These are phyloP conservation scores for Actinia tenebrosa DNA, from an alignment of 64 coral and sea anemone species.

Conservation along the genomic window DNA sequence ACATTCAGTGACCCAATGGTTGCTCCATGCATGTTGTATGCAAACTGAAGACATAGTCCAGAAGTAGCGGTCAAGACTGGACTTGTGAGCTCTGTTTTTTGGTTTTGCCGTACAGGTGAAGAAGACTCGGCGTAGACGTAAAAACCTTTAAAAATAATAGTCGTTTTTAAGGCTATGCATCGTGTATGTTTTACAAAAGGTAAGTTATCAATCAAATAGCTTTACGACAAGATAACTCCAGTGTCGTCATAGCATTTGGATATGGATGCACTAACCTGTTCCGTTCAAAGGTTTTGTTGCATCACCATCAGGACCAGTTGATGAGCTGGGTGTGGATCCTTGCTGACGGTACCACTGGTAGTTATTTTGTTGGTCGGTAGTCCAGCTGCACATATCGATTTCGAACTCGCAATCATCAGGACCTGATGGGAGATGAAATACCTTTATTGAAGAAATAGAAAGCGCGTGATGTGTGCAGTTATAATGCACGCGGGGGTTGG, in stretches of 20 bases:
- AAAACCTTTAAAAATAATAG: background rate
- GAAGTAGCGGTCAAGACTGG: conserved; percentile 17
- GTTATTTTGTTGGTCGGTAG: background rate
- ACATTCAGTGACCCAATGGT: conserved; percentile 42
- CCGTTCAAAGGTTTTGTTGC: conserved; percentile 12
- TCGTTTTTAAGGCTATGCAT: too few relatives aligned
- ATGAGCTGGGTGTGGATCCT: conserved; percentile 15
- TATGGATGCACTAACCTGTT: background rate
- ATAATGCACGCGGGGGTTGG: too few relatives aligned
- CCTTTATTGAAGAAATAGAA: too few relatives aligned
- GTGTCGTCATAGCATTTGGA: too few relatives aligned
- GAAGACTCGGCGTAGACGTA: conserved; percentile 51
- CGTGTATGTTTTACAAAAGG: too few relatives aligned
- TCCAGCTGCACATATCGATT: conserved; percentile 8
- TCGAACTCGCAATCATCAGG: conserved; percentile 53
- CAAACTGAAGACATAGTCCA: conserved; percentile 54
- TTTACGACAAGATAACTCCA: too few relatives aligned
- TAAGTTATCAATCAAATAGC: too few relatives aligned
- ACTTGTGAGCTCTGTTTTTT: conserved; percentile 49
- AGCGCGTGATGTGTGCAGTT: too few relatives aligned
- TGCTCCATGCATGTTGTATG: conserved; percentile 62
- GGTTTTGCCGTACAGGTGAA: conserved; percentile 39
- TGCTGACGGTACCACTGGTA: conserved; percentile 5
- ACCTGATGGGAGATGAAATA: background rate
- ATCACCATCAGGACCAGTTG: conserved; percentile 38